These are phyloP conservation scores for Molossus molossus DNA, from an alignment of 2,797 vertebrate species.

Conservation along the genomic window DNA sequence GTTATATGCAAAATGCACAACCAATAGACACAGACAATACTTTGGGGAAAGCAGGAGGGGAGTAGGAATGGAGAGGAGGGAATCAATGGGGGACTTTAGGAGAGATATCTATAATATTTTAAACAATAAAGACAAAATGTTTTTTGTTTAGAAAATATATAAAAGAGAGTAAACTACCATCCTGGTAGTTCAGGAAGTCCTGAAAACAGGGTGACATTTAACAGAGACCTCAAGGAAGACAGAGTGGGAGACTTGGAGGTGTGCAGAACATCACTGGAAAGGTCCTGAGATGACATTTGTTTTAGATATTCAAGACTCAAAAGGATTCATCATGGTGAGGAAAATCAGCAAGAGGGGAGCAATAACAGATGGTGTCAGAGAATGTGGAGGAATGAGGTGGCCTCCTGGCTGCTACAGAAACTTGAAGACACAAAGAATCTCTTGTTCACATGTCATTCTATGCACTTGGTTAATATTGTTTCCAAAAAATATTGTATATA, in stretches of 20 bases:
- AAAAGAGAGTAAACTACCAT: no score
- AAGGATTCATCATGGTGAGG: fast-evolving
- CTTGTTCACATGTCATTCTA: no score
- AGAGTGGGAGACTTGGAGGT: background rate
- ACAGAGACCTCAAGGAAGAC: background rate
- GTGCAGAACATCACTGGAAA: background rate
- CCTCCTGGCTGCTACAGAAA: background rate
- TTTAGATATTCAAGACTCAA: background rate
- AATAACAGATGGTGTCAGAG: background rate
- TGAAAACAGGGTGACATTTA: background rate
- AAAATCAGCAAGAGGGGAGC: fast-evolving
- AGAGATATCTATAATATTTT: no score
- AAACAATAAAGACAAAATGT: no score
- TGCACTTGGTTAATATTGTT: background rate
- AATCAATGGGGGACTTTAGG: no score
- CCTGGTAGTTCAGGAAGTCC: background rate
- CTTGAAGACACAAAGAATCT: background rate
- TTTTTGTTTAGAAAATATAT: no score
- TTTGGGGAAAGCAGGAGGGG: no score
- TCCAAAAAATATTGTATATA: background rate
- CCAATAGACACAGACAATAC: no score
- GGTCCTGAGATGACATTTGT: background rate
- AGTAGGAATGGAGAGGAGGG: no score
- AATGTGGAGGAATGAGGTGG: fast-evolving
- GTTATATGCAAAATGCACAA: no score